Conservation (phyloP, 1,140 invertebrate species). For the Zaprionus capensis region DNA sequence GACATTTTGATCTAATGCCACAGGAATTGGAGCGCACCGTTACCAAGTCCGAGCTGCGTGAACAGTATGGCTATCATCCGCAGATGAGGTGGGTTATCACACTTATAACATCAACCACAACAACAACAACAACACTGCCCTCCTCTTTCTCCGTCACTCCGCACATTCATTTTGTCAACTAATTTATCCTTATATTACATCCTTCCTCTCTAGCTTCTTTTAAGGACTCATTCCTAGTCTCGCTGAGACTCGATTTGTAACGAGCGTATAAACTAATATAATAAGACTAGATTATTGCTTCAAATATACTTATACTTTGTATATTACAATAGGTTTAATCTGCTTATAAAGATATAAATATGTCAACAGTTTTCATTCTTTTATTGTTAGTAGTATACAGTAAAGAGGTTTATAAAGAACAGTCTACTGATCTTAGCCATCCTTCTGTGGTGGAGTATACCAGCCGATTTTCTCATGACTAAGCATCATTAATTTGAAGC, state of each 20-base stretch:
- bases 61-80: conserved; percentile 56
- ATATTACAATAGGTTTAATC: too few relatives aligned
- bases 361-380: too few relatives aligned
- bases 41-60: conserved; percentile 52
- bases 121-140: neutral
- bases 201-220: neutral
- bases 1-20: conserved; percentile 54
- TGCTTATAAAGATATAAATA: too few relatives aligned
- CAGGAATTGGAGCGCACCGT: conserved; percentile 55
- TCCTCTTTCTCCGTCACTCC: neutral
- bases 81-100: conserved; percentile 50
- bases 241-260: neutral
- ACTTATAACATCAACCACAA: neutral
- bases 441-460: conserved; percentile 94
- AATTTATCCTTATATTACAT: neutral
- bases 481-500: conserved; percentile 99
- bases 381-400: too few relatives aligned
- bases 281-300: neutral
- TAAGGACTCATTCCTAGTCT: neutral
- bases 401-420: too few relatives aligned
- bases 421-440: conserved; percentile 87
- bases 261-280: neutral
- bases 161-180: too few relatives aligned
- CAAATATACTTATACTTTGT: neutral
- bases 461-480: conserved; percentile 99